Percentiles rank a stretch among this genome's conserved stretches.
Conservation (phyloP, 2,888 invertebrate species). For the Lissocephala sabroskyi region DNA sequence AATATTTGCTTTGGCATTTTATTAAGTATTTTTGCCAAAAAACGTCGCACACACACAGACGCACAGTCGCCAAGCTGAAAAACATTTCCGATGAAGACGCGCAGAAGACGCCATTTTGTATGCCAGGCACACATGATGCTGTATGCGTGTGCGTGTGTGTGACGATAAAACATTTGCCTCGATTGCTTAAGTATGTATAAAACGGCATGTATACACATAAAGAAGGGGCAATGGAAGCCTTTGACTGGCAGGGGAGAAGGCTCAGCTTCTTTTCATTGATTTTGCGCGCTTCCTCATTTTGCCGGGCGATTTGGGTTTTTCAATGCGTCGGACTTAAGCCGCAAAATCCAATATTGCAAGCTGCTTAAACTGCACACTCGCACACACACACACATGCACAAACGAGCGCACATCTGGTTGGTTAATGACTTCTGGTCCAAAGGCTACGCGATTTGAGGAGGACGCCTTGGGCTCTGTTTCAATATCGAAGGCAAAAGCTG, state of each 20-base stretch:
- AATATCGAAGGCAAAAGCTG: constrained; percentile 47
- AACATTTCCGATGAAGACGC: too few species aligned
- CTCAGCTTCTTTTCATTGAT: constrained; percentile 27
- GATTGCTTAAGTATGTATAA: constrained; percentile 51
- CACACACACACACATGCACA: constrained; percentile 2
- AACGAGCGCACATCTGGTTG: constrained; percentile 24
- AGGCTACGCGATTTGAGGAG: constrained; percentile 13
- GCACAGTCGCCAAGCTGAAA: too few species aligned
- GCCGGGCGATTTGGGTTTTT: constrained; percentile 19
- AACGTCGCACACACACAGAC: too few species aligned
- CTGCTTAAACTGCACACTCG: constrained; percentile 7
- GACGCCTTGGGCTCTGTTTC: neutral
- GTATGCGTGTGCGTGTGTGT: constrained; percentile 24
- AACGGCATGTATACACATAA: too few species aligned
- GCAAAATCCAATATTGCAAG: constrained; percentile 4
- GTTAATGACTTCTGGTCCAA: constrained; percentile 35
- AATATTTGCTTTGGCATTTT: too few species aligned
- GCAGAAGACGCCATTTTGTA: too few species aligned
- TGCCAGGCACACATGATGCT: too few species aligned
- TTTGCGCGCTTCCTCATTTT: constrained; percentile 21
- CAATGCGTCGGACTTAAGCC: constrained; percentile 2
- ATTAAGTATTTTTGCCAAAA: too few species aligned
- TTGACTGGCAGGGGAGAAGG: too few species aligned
- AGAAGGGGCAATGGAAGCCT: too few species aligned
- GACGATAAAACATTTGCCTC: constrained; percentile 58